Conservation (phyloP, 2,113 vertebrate genomes). For the Rostratula benghalensis region DNA sequence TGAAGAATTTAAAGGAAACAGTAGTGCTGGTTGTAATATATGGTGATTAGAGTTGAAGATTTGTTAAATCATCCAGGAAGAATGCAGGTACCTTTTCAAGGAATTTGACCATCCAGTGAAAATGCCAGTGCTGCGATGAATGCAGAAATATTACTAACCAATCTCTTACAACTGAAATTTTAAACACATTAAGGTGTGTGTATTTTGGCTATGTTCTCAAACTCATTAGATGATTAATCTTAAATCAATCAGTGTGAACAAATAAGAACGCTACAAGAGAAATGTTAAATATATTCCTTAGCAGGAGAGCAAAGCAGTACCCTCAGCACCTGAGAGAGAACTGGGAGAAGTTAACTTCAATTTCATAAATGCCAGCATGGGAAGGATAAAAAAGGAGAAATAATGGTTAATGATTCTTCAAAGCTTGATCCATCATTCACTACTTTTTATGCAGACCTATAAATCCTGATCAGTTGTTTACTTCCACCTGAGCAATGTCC, state of each 20-base stretch:
- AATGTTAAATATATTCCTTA: not conserved
- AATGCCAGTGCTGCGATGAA: not conserved
- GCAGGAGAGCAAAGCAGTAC: not conserved
- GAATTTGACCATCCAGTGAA: not conserved
- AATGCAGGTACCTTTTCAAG: not conserved
- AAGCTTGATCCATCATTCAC: not conserved
- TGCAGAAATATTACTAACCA: not conserved
- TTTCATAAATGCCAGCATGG: not conserved
- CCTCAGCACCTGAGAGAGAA: not conserved
- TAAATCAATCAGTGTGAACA: not conserved
- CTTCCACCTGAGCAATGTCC: not conserved
- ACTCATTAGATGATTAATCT: not conserved
- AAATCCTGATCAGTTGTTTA: not conserved
- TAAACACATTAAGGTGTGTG: not conserved
- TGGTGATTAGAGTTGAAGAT: not conserved
- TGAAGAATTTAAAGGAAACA: not conserved
- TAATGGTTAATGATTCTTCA: not conserved
- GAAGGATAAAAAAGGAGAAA: not conserved
- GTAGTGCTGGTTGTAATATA: not conserved
- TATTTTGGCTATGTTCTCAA: not conserved
- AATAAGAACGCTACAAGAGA: not conserved
- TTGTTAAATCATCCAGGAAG: not conserved
- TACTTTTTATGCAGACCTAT: not conserved
- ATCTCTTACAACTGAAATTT: not conserved
- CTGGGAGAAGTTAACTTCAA: not conserved